Evolutionary conservation across 2,888 invertebrate genomes (phyloP).

Genomic region (Drosophila mimica): DNA sequence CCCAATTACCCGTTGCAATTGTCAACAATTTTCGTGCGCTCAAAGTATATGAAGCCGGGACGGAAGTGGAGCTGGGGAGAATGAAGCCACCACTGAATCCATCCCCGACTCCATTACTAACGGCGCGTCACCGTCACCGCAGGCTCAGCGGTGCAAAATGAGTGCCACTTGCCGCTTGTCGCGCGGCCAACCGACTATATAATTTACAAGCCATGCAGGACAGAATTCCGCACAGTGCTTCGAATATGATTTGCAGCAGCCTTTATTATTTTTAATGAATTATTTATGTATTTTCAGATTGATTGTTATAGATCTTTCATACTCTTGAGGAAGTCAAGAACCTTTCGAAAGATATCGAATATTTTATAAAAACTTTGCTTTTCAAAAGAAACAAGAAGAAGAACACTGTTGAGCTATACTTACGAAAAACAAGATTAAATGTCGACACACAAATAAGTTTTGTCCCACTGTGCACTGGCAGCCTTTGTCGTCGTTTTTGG

Average conservation of each 20-base stretch:
- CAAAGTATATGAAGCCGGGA: slow-evolving; percentile 26
- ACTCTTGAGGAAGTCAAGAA: neutral
- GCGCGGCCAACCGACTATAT: slow-evolving; percentile 43
- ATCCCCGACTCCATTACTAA: neutral
- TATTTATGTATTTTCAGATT: neutral
- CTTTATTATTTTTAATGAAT: neutral
- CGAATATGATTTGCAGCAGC: neutral
- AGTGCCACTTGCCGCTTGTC: slow-evolving; percentile 49
- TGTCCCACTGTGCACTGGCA: slow-evolving; percentile 26
- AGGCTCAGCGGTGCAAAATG: slow-evolving; percentile 35
- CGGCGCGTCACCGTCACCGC: slow-evolving; percentile 1
- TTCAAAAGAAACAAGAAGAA: neutral
- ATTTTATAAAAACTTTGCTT: neutral
- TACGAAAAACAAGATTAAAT: neutral
- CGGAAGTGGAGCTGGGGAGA: neutral
- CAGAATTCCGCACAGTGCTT: slow-evolving; percentile 6
- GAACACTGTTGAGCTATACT: neutral
- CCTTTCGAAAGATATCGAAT: neutral
- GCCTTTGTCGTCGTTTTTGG: slow-evolving; percentile 17
- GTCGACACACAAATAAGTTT: neutral
- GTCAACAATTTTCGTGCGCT: neutral
- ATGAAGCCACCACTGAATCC: neutral
- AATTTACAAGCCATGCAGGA: slow-evolving; percentile 40
- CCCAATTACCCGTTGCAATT: neutral
- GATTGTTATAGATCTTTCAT: neutral